These are phyloP conservation scores for Coelinius sp. DNA, from an alignment of 2,888 invertebrate genomes.

Conservation along the genomic window DNA sequence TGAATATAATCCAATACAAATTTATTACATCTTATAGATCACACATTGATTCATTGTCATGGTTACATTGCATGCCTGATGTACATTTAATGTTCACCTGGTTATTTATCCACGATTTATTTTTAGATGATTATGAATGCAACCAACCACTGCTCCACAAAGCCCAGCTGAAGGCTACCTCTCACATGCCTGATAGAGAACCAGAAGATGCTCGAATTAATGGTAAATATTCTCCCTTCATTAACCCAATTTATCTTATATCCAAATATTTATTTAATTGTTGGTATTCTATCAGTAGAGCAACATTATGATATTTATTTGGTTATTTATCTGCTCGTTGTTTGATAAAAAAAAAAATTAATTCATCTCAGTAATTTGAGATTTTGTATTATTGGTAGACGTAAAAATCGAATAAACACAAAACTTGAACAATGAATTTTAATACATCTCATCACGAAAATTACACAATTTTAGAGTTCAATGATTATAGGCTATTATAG, in stretches of 20 bases:
- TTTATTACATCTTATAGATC: constrained; percentile 8
- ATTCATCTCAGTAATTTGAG: too few species aligned
- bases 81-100: neutral
- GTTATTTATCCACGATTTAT: neutral
- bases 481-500: neutral
- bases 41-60: constrained; percentile 5
- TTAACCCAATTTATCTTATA: constrained; percentile 25
- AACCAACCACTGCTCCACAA: constrained; percentile 83
- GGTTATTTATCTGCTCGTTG: constrained; percentile 5
- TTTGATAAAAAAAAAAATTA: neutral
- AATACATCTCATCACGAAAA: too few species aligned
- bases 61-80: constrained; percentile 7
- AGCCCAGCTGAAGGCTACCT: constrained; percentile 84
- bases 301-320: neutral
- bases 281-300: neutral
- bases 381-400: constrained; percentile 7
- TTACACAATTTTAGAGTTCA: too few species aligned
- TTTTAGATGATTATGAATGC: constrained; percentile 79
- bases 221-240: constrained; percentile 75
- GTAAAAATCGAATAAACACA: too few species aligned
- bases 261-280: neutral
- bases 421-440: too few species aligned
- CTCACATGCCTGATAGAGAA: constrained; percentile 84
- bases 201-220: constrained; percentile 88
- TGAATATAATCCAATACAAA: neutral